phyloP scores from a whole-genome alignment of 2,797 vertebrate genomes.

The Pangasius mekongensis region DNA sequence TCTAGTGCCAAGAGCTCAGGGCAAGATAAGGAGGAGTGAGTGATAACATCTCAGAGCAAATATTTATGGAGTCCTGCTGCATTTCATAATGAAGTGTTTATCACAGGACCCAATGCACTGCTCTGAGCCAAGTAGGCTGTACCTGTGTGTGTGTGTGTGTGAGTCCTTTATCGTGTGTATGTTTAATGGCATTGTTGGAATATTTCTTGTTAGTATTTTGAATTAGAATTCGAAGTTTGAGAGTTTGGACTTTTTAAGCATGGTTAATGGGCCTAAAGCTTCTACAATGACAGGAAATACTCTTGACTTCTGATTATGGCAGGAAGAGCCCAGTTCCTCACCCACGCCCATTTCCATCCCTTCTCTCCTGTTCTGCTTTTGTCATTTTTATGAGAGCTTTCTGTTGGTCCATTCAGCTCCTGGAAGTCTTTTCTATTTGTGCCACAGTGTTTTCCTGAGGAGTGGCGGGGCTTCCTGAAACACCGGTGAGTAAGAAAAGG shows the following conservation, averaged over 20 bases:
- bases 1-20: conserved; percentile 72
- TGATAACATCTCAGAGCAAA: conserved; percentile 73
- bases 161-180: background rate
- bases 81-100: conserved; percentile 82
- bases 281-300: conserved; percentile 82
- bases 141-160: conserved; percentile 15
- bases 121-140: conserved; percentile 63
- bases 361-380: conserved; percentile 75
- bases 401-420: conserved; percentile 59
- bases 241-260: conserved; percentile 48
- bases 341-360: conserved; percentile 80
- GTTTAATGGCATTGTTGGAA: background rate
- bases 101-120: conserved; percentile 67
- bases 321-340: conserved; percentile 78
- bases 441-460: conserved; percentile 63
- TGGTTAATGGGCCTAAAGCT: conserved; percentile 70
- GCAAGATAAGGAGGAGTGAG: conserved; percentile 70
- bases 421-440: conserved; percentile 74
- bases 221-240: conserved; percentile 1
- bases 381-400: conserved; percentile 67
- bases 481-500: conserved; percentile 65
- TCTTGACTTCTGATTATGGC: conserved; percentile 78
- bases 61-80: conserved; percentile 79
- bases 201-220: background rate
- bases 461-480: conserved; percentile 69